Evolutionary conservation across 2,113 vertebrate genomes (phyloP).

Genomic region (Glaucidium brasilianum): DNA sequence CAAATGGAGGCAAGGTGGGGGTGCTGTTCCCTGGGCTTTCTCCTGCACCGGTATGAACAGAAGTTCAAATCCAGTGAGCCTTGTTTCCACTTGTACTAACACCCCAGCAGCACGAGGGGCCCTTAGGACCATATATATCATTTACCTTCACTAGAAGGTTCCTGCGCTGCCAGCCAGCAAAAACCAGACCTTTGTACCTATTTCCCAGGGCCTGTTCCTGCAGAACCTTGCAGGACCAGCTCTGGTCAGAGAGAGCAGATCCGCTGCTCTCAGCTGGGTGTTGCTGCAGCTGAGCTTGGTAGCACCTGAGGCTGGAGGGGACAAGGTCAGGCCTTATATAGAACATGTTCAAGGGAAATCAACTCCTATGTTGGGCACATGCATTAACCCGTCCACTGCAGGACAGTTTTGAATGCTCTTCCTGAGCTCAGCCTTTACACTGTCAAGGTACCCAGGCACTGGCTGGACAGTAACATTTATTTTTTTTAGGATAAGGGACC

Average conservation of each 20-base stretch:
- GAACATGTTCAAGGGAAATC: not conserved
- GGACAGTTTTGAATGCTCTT: rapidly evolving
- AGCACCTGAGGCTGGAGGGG: not conserved
- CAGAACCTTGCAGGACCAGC: not conserved
- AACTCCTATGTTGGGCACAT: rapidly evolving
- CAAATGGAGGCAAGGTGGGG: not conserved
- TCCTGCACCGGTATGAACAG: not conserved
- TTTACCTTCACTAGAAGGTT: not conserved
- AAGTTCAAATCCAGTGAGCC: not conserved
- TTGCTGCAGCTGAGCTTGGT: not conserved
- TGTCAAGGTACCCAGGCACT: not conserved
- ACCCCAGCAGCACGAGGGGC: not conserved
- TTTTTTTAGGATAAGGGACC: not conserved
- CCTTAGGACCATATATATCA: not conserved
- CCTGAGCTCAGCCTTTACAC: not conserved
- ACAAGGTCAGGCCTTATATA: not conserved
- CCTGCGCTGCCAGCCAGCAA: not conserved
- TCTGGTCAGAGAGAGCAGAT: not conserved
- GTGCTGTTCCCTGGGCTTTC: not conserved
- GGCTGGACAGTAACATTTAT: rapidly evolving
- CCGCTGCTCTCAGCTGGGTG: not conserved
- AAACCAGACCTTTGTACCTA: not conserved
- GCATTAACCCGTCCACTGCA: not conserved
- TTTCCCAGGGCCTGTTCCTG: not conserved
- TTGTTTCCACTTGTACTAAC: not conserved